Evolutionary conservation across 2,888 invertebrate species (phyloP).

Genomic region (Eupithecia subfuscata): DNA sequence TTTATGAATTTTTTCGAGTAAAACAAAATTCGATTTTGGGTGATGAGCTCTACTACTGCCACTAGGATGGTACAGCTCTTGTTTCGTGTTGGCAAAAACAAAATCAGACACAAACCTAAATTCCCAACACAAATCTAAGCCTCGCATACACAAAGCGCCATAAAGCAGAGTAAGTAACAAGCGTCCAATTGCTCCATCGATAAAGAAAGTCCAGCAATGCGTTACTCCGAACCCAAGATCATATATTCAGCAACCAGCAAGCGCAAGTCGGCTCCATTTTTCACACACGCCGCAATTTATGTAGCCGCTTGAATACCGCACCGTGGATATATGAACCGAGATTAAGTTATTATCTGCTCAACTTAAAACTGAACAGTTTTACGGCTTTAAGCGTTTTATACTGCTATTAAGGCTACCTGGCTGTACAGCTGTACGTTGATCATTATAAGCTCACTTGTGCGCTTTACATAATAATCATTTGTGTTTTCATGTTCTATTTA

Average conservation of each 20-base stretch:
- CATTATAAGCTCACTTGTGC: conserved; percentile 24
- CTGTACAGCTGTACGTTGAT: conserved; percentile 20
- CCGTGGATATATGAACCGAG: conserved; percentile 63
- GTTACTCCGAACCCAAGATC: conserved; percentile 60
- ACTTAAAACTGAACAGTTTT: conserved; percentile 54
- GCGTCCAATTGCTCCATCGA: conserved; percentile 33
- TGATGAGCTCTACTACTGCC: background rate
- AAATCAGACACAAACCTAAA: background rate
- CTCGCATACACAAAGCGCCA: conserved; percentile 15
- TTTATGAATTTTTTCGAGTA: background rate
- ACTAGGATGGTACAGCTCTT: background rate
- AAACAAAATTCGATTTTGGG: background rate
- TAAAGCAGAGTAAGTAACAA: conserved; percentile 30
- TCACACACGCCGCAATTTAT: conserved; percentile 70
- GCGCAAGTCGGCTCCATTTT: conserved; percentile 62
- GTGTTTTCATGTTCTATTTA: background rate
- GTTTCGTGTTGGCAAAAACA: background rate
- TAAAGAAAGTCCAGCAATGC: conserved; percentile 36
- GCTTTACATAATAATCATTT: conserved; percentile 6
- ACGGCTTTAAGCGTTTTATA: conserved; percentile 46
- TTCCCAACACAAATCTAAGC: background rate
- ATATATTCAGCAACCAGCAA: conserved; percentile 52
- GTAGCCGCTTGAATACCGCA: conserved; percentile 57
- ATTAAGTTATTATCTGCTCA: conserved; percentile 67
- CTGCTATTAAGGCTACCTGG: conserved; percentile 30